Evolutionary conservation across 2,113 vertebrate species (phyloP).

Genomic region (Seriola rivoliana): DNA sequence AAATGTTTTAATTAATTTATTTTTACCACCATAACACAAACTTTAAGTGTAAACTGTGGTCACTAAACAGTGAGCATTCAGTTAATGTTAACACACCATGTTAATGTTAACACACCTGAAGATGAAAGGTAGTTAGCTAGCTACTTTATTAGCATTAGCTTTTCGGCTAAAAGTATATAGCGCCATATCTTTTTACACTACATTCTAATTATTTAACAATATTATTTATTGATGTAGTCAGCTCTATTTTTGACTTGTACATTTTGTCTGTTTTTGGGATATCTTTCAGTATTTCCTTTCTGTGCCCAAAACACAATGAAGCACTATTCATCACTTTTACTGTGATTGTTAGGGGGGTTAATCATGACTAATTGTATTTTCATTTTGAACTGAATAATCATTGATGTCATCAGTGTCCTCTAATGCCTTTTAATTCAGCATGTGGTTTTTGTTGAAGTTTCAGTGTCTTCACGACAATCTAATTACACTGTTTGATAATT

Average conservation of each 20-base stretch:
- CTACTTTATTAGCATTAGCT: not conserved
- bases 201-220: not conserved
- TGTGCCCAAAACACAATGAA: conserved; percentile 15
- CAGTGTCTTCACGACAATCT: not conserved
- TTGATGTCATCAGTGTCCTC: not conserved
- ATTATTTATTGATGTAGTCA: not conserved
- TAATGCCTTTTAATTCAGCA: not conserved
- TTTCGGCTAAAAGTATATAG: not conserved
- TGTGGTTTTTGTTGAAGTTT: not conserved
- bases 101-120: too few species aligned
- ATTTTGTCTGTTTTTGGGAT: conserved; percentile 17
- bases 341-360: not conserved
- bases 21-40: too few species aligned
- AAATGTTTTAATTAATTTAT: not conserved
- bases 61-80: too few species aligned
- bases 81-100: too few species aligned
- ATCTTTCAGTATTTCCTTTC: conserved; percentile 22
- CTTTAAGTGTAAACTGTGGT: too few species aligned
- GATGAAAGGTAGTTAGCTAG: too few species aligned
- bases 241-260: not conserved
- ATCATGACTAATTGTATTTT: conserved; percentile 19
- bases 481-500: not conserved
- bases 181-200: not conserved
- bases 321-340: conserved; percentile 17
- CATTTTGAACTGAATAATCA: conserved; percentile 11